Conservation (phyloP, 1,140 invertebrate genomes). For the Ceratina japonica region DNA sequence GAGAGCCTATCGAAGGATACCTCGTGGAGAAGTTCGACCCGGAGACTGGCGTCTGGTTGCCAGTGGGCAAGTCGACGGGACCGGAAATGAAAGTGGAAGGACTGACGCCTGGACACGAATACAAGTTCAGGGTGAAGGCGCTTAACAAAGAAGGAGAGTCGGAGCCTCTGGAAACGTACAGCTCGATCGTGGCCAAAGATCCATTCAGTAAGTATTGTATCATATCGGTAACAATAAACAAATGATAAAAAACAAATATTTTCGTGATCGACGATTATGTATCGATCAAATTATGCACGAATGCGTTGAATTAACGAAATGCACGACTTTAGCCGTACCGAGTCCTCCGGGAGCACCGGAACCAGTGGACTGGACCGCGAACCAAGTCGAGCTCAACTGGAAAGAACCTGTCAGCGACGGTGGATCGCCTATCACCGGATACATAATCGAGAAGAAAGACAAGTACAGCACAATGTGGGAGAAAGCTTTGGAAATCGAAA, state of each 20-base stretch:
- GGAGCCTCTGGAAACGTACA: slow-evolving; percentile 95
- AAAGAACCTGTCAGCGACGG: slow-evolving; percentile 90
- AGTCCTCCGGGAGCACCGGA: slow-evolving; percentile 91
- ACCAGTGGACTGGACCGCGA: slow-evolving; percentile 94
- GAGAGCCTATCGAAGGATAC: slow-evolving; percentile 96
- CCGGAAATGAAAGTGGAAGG: slow-evolving; percentile 94
- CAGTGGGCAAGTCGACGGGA: slow-evolving; percentile 88
- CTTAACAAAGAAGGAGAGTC: slow-evolving; percentile 98
- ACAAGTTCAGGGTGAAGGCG: slow-evolving; percentile 98
- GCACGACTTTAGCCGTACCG: slow-evolving; percentile 82
- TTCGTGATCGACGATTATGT: not conserved
- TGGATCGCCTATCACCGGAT: slow-evolving; percentile 94
- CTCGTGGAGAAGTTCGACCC: slow-evolving; percentile 96
- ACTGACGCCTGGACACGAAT: slow-evolving; percentile 95
- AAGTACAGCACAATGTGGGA: slow-evolving; percentile 97
- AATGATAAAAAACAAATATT: not conserved
- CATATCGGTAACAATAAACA: not conserved
- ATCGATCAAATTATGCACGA: too few species aligned
- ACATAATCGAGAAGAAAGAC: slow-evolving; percentile 98
- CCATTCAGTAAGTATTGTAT: slow-evolving; percentile 89
- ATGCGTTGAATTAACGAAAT: not conserved
- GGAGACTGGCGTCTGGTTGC: slow-evolving; percentile 95
- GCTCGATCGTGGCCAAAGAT: slow-evolving; percentile 97
- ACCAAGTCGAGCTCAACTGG: slow-evolving; percentile 94
- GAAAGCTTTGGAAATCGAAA: slow-evolving; percentile 90